Conservation (phyloP, 2,113 vertebrate genomes). For the Callionymus lyra region DNA sequence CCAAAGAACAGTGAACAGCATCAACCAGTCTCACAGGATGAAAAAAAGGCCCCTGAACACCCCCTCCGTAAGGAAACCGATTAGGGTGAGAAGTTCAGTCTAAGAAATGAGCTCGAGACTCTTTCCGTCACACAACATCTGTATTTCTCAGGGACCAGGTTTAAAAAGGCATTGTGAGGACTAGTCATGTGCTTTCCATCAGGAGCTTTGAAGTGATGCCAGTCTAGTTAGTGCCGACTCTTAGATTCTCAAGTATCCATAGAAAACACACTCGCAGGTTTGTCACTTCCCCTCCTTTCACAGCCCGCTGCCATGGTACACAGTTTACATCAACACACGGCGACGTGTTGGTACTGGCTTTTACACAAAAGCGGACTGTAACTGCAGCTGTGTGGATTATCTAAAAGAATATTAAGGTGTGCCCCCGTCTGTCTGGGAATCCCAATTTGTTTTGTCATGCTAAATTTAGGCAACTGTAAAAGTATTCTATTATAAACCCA, state of each 20-base stretch:
- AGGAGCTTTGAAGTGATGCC: conserved; percentile 76
- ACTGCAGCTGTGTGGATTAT: too few species aligned
- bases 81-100: conserved; percentile 70
- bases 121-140: conserved; percentile 68
- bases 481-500: too few species aligned
- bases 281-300: conserved; percentile 28
- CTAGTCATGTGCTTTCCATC: conserved; percentile 87
- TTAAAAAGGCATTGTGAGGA: conserved; percentile 73
- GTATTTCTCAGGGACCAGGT: conserved; percentile 66
- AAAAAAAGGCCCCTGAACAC: conserved; percentile 20
- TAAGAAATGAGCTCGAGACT: conserved; percentile 71
- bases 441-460: too few species aligned
- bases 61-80: conserved; percentile 45
- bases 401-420: too few species aligned
- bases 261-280: conserved; percentile 52
- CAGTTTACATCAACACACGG: conserved; percentile 15
- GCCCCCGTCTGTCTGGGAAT: too few species aligned
- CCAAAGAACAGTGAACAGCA: conserved; percentile 40
- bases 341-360: conserved; percentile 3
- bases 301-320: conserved; percentile 20
- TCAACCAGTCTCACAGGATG: conserved; percentile 34
- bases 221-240: conserved; percentile 73
- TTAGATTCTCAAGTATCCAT: conserved; percentile 63
- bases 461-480: too few species aligned
- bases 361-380: neutral